Base-by-base conservation (phyloP, 2,797 vertebrate species). In the Sternotherus odoratus region DNA sequence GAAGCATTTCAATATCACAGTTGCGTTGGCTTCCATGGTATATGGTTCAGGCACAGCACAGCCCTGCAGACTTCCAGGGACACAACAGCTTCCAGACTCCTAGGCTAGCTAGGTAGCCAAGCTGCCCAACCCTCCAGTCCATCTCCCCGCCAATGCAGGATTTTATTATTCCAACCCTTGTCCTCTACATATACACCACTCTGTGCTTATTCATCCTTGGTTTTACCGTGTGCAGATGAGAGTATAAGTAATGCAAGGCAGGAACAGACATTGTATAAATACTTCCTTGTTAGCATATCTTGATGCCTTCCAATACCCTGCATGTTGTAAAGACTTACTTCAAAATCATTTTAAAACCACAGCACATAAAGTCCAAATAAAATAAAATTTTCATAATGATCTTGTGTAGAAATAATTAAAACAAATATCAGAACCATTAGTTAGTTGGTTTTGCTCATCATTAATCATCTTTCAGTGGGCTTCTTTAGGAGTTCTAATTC, bases 291-390 rank as follows among this genome's bases (percentile, higher is more conserved):
- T 87, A 92, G 79, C 74, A 90, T 87, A 83, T 86, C 77, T 60
- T 78, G 80, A 66, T 74, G 53, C 88, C 83, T 91, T 93, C 33
- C 82, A 87, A 8, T 48, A 82, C 21, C 72, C 57, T 85, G 87
- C 90, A 86, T 86, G 92, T 96, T 86, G 26, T 89, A 48, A 92
- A 60, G 79, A 66, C 10, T 92, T 82, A 36, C 81, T 83, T 90
- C 66, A 90, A 93, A 93, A 92, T 82, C 78, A 82, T 85, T 10
- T 36, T 85, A 85, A 95, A 92, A 3, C 4, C 17, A 79, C 57
- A 75, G 86, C 33, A 89, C 50, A 94, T 91, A 80, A 28, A 46
- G 15, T 21, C 92, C 12, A 82, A 36, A 50, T 21, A 48, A 46
- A 72, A 80, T 48, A 75, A 46, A 86, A 56, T 4, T 4, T 74